phyloP scores from a whole-genome alignment of 1,140 invertebrate genomes.

The Sweltsa coloradensis region DNA sequence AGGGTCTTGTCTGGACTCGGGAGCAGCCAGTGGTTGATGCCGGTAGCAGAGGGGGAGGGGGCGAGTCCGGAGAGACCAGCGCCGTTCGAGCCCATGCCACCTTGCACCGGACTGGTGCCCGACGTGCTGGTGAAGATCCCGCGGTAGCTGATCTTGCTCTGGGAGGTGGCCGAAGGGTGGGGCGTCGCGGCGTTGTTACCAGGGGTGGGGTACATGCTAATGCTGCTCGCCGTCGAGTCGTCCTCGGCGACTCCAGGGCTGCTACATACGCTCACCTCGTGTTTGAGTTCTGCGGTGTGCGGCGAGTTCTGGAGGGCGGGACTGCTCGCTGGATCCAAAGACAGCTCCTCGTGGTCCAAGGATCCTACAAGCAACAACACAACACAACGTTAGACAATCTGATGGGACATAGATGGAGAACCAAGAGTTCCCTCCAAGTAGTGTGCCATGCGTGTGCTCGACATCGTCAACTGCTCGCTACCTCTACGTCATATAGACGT shows the following conservation, averaged over 20 bases:
- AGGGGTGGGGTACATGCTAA: conserved; percentile 43
- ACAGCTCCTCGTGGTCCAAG: conserved; percentile 61
- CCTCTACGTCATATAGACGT: no score
- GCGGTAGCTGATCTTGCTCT: conserved; percentile 49
- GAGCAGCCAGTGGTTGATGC: conserved; percentile 37
- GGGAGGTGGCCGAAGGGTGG: background rate
- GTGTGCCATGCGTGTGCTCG: no score
- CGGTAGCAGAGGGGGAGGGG: conserved; percentile 18
- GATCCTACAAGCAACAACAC: conserved; percentile 45
- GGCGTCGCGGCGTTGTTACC: background rate
- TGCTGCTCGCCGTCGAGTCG: conserved; percentile 52
- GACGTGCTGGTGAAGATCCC: conserved; percentile 56
- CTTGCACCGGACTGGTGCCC: conserved; percentile 27
- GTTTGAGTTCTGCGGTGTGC: conserved; percentile 31
- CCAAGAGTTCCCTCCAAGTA: no score
- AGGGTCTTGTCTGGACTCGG: conserved; percentile 46
- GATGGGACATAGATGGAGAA: no score
- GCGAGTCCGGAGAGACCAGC: conserved; percentile 21
- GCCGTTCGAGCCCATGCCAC: conserved; percentile 13
- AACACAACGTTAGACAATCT: background rate
- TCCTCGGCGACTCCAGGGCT: conserved; percentile 50
- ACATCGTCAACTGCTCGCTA: no score
- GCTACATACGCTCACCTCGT: conserved; percentile 16
- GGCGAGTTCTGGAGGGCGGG: conserved; percentile 25
- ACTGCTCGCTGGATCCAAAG: conserved; percentile 41